Conservation (phyloP, 92 coral and sea anemone genomes). For the Porites lobata region DNA sequence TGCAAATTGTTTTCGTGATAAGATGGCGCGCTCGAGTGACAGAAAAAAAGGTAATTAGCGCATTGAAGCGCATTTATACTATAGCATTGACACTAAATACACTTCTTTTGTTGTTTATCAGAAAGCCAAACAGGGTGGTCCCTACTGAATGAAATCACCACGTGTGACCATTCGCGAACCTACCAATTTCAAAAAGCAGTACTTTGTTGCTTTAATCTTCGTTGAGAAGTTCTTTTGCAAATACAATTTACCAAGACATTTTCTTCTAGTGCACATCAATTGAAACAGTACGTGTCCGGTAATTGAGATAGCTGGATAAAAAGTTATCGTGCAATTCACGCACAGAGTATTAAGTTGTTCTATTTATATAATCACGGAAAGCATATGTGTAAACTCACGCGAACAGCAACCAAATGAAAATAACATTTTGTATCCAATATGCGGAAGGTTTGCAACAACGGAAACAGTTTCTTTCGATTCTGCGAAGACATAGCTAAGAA, state of each 20-base stretch:
- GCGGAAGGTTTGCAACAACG: background rate
- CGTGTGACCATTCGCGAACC: too few species aligned
- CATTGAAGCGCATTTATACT: background rate
- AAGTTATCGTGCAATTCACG: background rate
- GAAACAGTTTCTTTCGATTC: background rate
- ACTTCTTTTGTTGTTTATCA: background rate
- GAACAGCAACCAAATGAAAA: background rate
- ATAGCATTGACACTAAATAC: background rate
- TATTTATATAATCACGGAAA: slow-evolving; percentile 5
- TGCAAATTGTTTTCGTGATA: too few species aligned
- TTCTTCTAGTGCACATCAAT: background rate
- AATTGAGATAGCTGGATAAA: background rate
- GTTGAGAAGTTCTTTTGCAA: background rate
- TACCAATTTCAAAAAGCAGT: background rate
- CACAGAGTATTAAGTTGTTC: background rate
- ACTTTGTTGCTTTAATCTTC: background rate
- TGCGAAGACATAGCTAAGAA: background rate
- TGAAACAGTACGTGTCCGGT: background rate
- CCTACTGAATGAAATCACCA: background rate
- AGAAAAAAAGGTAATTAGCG: background rate
- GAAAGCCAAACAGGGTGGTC: background rate
- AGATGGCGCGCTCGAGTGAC: background rate
- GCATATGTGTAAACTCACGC: background rate
- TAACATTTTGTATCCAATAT: background rate
- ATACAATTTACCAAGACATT: too few species aligned